These are phyloP conservation scores for Callitettix versicolor DNA, from an alignment of 1,140 invertebrate species.

Conservation along the genomic window DNA sequence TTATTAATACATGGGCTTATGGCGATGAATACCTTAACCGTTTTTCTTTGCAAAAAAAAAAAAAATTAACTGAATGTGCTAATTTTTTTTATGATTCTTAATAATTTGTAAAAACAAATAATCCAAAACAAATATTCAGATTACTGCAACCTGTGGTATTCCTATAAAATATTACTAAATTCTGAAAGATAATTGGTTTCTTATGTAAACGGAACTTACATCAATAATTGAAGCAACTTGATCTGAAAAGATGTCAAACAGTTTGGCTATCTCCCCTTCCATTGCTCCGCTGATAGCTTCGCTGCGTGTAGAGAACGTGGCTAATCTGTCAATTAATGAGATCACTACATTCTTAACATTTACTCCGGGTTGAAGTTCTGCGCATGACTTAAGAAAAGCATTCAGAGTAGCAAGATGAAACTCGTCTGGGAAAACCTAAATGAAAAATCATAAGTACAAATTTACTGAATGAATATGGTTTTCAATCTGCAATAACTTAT, in stretches of 20 bases:
- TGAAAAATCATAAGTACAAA: not conserved
- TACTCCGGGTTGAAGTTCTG: conserved; percentile 87
- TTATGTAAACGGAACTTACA: too few species aligned
- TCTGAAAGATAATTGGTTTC: too few species aligned
- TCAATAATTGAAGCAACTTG: conserved; percentile 93
- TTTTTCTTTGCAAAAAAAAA: too few species aligned
- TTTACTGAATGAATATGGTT: not conserved
- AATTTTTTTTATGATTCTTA: too few species aligned
- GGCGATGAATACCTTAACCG: too few species aligned
- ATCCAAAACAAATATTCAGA: too few species aligned
- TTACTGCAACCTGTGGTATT: too few species aligned
- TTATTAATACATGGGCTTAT: too few species aligned
- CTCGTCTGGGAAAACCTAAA: conserved; percentile 93
- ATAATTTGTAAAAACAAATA: too few species aligned
- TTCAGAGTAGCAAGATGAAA: conserved; percentile 94
- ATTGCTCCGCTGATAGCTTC: conserved; percentile 33
- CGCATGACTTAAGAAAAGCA: conserved; percentile 93
- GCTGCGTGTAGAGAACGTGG: conserved; percentile 65
- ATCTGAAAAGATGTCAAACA: conserved; percentile 98
- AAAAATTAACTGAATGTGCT: too few species aligned
- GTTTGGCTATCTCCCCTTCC: conserved; percentile 68
- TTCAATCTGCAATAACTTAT: not conserved
- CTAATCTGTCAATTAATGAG: conserved; percentile 86
- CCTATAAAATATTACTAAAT: too few species aligned
- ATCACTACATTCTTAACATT: conserved; percentile 99